Base-by-base conservation (phyloP, 2,797 vertebrate species). In the Galaxias olidus region DNA sequence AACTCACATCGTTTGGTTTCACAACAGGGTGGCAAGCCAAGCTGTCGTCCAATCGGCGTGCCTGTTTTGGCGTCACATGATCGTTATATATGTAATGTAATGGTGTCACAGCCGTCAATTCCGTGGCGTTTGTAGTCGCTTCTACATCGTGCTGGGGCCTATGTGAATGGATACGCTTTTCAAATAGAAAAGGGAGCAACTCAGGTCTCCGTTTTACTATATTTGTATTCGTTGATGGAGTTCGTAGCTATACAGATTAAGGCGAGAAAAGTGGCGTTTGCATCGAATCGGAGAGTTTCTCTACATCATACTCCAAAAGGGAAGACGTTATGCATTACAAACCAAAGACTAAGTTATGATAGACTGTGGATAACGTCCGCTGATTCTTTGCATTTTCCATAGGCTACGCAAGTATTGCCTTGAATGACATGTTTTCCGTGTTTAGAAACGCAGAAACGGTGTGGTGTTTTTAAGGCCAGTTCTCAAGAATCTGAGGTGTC, bases 71-170 rank as follows among this genome's bases (percentile, higher is more conserved):
- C 14, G 63, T 89, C 92, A 93, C 88, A 68, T 92, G 91, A 46
- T 73, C 71, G 88, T 90, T 91, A 91, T 92, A 92, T 93, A 93
- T 81, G 87, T 92, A 91, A 93, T 0, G 84, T 75, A 85, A 86
- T 83, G 83, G 85, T 87, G 86, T 89, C 77, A 83, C 63, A 69
- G 80, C 78, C 86, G 79, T 81, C 66, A 49, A 59, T 73, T 64
- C 74, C 68, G 63, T 74, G 62, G 68, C 50, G 59, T 0, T 51
- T 10, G 48, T 55, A 30, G 30, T 30, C 2, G 30, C 30, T 11
- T 49, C 10, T 14, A 41, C 14, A 40, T 15, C 64, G 30, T 10
- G 30, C 14, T 43, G 15, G 49, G 62, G 61, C 66, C 82, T 71
- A 64, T 66, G 63, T 66, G 73, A 68, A 19, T 4, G 69, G 51